Percentiles rank a stretch among this genome's conserved stretches.
Evolutionary conservation across 2,797 vertebrate species (phyloP).

Genomic region (Euthynnus affinis): DNA sequence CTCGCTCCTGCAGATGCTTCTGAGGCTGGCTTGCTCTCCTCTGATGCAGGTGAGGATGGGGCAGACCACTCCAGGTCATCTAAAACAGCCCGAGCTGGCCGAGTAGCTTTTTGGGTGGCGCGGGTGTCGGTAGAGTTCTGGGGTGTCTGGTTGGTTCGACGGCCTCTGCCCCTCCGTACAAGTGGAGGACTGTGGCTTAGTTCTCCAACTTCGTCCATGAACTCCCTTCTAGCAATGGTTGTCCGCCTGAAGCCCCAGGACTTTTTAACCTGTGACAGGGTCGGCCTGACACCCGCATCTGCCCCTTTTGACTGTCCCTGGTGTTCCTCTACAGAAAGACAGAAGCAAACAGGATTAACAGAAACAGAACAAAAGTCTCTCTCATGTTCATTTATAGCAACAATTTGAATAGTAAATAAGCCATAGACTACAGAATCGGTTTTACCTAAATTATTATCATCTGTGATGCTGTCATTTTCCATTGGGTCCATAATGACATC

Average conservation of each 20-base stretch:
- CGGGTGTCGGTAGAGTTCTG: slow-evolving; percentile 33
- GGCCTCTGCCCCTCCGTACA: slow-evolving; percentile 81
- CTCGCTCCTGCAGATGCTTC: slow-evolving; percentile 85
- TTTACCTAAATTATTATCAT: slow-evolving; percentile 69
- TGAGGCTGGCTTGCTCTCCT: slow-evolving; percentile 85
- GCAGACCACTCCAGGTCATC: slow-evolving; percentile 88
- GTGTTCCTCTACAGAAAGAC: slow-evolving; percentile 65
- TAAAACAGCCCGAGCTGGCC: slow-evolving; percentile 76
- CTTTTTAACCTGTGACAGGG: slow-evolving; percentile 92
- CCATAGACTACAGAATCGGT: not conserved
- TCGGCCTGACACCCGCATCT: slow-evolving; percentile 80
- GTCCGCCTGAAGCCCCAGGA: slow-evolving; percentile 97
- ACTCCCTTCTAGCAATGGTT: slow-evolving; percentile 93
- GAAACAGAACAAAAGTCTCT: not conserved
- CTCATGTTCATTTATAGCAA: not conserved
- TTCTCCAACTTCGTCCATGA: slow-evolving; percentile 85
- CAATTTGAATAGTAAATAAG: slow-evolving; percentile 1
- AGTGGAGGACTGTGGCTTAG: slow-evolving; percentile 77
- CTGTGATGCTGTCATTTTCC: slow-evolving; percentile 48
- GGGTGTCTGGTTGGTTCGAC: slow-evolving; percentile 78
- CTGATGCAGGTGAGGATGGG: slow-evolving; percentile 84
- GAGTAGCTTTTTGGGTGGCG: slow-evolving; percentile 74
- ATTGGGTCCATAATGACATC: slow-evolving; percentile 63
- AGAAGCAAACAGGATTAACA: slow-evolving; percentile 31
- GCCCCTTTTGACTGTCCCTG: slow-evolving; percentile 53